A percentile compares a stretch with the other conserved stretches of the same genome.
These are phyloP conservation scores for Diadophis punctatus DNA, from an alignment of 2,113 vertebrate species.

Conservation along the genomic window DNA sequence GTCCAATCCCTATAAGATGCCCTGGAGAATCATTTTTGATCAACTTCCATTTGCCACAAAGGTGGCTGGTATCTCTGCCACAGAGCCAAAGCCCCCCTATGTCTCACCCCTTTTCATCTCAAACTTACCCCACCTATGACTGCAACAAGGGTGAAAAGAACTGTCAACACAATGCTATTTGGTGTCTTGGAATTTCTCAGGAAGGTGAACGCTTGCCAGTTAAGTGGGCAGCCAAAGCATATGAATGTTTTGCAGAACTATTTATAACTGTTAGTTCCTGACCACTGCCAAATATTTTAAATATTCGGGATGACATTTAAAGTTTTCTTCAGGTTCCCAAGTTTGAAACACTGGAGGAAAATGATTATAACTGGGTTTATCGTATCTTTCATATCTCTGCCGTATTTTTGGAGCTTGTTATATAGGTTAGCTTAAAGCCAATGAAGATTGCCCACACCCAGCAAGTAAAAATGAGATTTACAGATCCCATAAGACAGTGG, in stretches of 20 bases:
- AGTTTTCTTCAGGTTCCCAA: background rate
- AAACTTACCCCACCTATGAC: background rate
- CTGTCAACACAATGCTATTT: constrained; percentile 23
- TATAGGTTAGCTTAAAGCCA: background rate
- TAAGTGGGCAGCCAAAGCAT: constrained; percentile 10
- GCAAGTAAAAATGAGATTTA: background rate
- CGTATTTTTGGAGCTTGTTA: background rate
- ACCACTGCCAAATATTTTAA: constrained; percentile 14
- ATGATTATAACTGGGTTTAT: background rate
- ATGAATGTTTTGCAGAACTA: constrained; percentile 11
- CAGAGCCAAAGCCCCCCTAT: background rate
- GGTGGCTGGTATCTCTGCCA: background rate
- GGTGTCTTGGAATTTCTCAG: constrained; percentile 16
- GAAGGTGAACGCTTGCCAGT: constrained; percentile 32
- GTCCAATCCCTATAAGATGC: background rate
- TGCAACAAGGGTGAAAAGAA: background rate
- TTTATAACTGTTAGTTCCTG: constrained; percentile 45
- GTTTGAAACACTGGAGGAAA: background rate
- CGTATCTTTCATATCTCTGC: background rate
- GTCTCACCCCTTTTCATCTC: background rate
- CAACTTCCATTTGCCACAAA: background rate
- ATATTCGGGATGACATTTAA: constrained; percentile 28
- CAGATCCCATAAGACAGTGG: no score
- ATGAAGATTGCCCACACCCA: background rate
- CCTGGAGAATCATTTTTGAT: background rate